phyloP scores from a whole-genome alignment of 1,140 invertebrate genomes.

The Wasmannia auropunctata region DNA sequence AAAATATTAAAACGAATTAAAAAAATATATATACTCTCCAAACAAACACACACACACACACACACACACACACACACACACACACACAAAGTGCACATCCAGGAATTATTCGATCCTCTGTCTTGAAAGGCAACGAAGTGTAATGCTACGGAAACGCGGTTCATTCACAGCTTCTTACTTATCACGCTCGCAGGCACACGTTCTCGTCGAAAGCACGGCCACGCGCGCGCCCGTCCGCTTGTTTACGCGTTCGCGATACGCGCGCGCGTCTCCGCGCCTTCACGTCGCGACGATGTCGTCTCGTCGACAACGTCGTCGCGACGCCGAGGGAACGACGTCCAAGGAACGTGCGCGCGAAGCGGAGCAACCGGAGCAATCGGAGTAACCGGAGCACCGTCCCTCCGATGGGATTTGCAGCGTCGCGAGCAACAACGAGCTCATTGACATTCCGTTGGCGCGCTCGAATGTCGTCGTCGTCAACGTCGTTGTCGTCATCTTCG shows the following conservation, averaged over 20 bases:
- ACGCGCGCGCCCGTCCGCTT: conserved; percentile 9
- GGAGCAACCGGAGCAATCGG: not conserved
- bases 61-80: not conserved
- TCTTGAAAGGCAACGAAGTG: conserved; percentile 1
- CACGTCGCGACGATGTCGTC: not conserved
- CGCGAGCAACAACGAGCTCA: conserved; percentile 62
- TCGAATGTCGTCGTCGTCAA: conserved; percentile 1
- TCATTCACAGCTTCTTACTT: conserved; percentile 45
- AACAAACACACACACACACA: not conserved
- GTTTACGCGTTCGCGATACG: conserved; percentile 14
- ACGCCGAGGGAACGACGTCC: conserved; percentile 26
- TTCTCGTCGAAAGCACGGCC: conserved; percentile 2
- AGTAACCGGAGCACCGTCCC: not conserved
- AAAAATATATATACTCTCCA: not conserved
- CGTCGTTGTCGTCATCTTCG: not conserved
- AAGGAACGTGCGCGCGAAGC: conserved; percentile 16
- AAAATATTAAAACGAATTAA: not conserved
- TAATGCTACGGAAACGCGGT: conserved; percentile 3
- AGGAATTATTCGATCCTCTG: not conserved
- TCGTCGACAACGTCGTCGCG: no score
- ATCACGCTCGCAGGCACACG: not conserved
- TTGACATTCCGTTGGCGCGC: conserved; percentile 64
- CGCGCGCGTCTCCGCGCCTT: not conserved
- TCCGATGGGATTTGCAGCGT: conserved; percentile 2
- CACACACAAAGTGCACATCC: not conserved